Evolutionary conservation across 2,797 vertebrate species (phyloP).

Genomic region (Phylloscopus collybita): DNA sequence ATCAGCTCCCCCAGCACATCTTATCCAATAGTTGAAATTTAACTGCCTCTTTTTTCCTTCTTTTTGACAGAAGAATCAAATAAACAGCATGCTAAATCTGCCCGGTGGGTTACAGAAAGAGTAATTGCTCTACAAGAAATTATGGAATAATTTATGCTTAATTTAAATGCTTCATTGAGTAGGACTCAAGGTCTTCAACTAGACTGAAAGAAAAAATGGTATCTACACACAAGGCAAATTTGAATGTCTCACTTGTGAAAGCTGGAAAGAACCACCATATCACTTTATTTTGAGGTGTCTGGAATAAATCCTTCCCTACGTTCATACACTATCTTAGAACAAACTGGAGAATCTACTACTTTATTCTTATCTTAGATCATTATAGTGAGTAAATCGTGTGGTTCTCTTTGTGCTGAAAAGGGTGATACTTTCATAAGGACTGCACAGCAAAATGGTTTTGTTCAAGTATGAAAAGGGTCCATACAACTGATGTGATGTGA

Average conservation of each 20-base stretch:
- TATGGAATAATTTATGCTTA: conserved; percentile 16
- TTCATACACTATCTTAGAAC: too few relatives aligned
- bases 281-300: too few relatives aligned
- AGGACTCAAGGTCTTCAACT: conserved; percentile 5
- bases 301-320: too few relatives aligned
- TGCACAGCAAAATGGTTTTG: neutral
- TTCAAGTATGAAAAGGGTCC: neutral
- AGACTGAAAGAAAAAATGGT: conserved; percentile 18
- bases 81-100: conserved; percentile 28
- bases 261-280: neutral
- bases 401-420: neutral
- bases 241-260: neutral
- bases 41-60: neutral
- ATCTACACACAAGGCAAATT: neutral
- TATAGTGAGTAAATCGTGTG: neutral
- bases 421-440: neutral
- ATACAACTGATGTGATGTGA: neutral
- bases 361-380: neutral
- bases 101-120: conserved; percentile 27
- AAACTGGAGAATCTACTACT: neutral
- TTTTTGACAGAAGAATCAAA: conserved; percentile 42
- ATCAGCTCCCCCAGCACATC: neutral
- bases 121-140: neutral
- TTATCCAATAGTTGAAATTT: conserved; percentile 9
- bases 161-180: neutral